These are phyloP conservation scores for Siniperca undulata DNA, from an alignment of 2,797 vertebrate genomes.

Conservation along the genomic window DNA sequence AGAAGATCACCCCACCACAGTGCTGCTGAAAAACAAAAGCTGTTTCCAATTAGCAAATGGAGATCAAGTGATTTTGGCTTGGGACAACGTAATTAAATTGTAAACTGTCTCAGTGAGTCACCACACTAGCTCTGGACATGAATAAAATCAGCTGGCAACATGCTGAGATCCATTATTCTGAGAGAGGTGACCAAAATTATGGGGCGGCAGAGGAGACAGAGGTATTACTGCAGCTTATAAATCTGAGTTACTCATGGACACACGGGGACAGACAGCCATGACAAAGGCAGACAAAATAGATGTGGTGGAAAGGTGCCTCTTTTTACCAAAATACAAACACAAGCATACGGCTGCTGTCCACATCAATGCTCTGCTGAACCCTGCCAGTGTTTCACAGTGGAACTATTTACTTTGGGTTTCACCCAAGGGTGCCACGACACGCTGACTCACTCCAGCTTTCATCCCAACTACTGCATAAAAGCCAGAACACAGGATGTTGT, in stretches of 20 bases:
- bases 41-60: conserved; percentile 46
- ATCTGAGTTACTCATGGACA: conserved; percentile 26
- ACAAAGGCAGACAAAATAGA: not conserved
- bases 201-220: conserved; percentile 9
- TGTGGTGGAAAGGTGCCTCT: not conserved
- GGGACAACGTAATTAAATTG: conserved; percentile 49
- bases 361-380: conserved; percentile 34
- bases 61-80: conserved; percentile 49
- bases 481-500: conserved; percentile 37
- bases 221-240: conserved; percentile 21
- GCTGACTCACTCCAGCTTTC: conserved; percentile 46
- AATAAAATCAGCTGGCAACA: conserved; percentile 55
- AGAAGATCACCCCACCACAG: not conserved
- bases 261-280: not conserved
- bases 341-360: conserved; percentile 6
- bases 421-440: conserved; percentile 33
- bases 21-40: not conserved
- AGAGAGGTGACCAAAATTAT: conserved; percentile 17
- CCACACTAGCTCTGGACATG: conserved; percentile 15
- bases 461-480: conserved; percentile 23
- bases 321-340: conserved; percentile 22
- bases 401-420: conserved; percentile 46
- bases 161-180: conserved; percentile 43
- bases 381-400: conserved; percentile 11
- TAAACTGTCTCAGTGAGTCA: conserved; percentile 48